Evolutionary conservation across 2,888 invertebrate species (phyloP), one percentile per base, ranked within the genome.

Genomic region (Girardia tigrina): DNA sequence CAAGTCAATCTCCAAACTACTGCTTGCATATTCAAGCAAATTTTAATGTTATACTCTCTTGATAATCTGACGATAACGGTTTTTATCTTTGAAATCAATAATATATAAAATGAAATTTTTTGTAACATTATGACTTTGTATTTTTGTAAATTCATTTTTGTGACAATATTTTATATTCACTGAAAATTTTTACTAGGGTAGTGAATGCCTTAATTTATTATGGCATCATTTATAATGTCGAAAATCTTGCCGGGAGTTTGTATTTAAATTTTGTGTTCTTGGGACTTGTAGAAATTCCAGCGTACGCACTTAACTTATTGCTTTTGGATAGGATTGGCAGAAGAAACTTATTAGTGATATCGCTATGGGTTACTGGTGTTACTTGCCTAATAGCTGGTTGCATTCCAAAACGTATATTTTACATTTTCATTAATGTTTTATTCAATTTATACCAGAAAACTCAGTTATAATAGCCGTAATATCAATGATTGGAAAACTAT

Each of bases 201-300:
- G 73, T 36, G 16, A 73, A 73, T 36, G 29, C 73, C n/a, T 42
- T 73, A 6, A 29, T 73, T 4, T 73, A 73, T 36, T 73, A 73
- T 20, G 73, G 73, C 12, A 73, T 73, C 73, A 73, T 73, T 36
- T 73, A 28, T 20, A 73, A 73, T 73, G 26, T 73, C 12, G 73
- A 73, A 26, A 28, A 73, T 73, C 14, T 73, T 4, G 73, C 28
- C 14, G 28, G 26, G 16, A 73, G 29, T 73, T 29, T 29, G 14
- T 73, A 73, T 29, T 23, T 73, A 28, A 73, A 73, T 20, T 29
- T 73, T 28, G 73, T 36, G 26, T 14, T 73, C 2, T 12, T 73
- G 26, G 73, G 73, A 28, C 4, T 73, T 27, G 36, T 73, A 4
- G 73, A 73, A 20, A 26, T 73, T 28, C 73, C 73, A 23, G 73